Percentiles rank a stretch among this genome's conserved stretches.
These are phyloP conservation scores for Phymorhynchus buccinoides DNA, from an alignment of 1,140 invertebrate species.

Conservation along the genomic window DNA sequence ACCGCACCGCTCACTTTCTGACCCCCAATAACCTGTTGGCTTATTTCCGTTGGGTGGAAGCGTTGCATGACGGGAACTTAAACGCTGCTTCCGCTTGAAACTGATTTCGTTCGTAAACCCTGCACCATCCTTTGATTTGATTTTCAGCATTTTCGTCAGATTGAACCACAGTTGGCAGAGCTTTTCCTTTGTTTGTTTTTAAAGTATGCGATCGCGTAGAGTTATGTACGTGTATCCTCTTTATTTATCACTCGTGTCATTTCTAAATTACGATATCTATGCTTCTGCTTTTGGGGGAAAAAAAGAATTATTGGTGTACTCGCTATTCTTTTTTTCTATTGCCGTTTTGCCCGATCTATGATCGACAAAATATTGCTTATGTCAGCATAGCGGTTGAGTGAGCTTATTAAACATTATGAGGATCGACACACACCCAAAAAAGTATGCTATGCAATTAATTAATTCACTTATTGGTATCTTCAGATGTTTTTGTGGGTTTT, in stretches of 20 bases:
- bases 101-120: background rate
- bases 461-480: too few relatives aligned
- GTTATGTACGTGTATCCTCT: background rate
- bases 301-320: too few relatives aligned
- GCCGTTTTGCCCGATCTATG: too few relatives aligned
- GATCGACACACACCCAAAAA: too few relatives aligned
- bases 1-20: background rate
- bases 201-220: background rate
- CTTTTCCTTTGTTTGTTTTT: constrained; percentile 21
- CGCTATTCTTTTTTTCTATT: too few relatives aligned
- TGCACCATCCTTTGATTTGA: background rate
- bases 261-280: background rate
- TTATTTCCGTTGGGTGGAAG: background rate
- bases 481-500: too few relatives aligned
- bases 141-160: background rate
- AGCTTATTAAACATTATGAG: too few relatives aligned
- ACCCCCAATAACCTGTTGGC: background rate
- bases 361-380: too few relatives aligned
- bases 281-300: background rate
- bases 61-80: background rate
- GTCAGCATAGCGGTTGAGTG: too few relatives aligned
- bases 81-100: background rate
- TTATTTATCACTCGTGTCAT: background rate
- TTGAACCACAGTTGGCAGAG: too few relatives aligned
- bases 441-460: too few relatives aligned